Conservation (phyloP, 1,140 invertebrate species). For the Pollicipes pollicipes region DNA sequence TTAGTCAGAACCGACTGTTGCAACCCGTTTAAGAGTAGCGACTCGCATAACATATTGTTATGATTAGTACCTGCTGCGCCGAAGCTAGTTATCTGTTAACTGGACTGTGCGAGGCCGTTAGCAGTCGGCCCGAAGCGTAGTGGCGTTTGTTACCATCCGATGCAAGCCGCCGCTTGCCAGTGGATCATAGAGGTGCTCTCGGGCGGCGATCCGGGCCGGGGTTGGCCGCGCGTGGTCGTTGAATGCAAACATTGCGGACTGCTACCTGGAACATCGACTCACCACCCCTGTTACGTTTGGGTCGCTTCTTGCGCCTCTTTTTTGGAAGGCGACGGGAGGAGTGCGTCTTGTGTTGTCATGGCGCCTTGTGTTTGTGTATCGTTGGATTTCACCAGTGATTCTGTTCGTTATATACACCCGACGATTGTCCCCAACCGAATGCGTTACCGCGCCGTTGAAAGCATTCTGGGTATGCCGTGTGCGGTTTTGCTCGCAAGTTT, state of each 20-base stretch:
- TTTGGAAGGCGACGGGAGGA: neutral
- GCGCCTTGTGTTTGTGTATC: neutral
- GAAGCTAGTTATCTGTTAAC: neutral
- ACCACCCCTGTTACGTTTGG: neutral
- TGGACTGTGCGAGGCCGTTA: neutral
- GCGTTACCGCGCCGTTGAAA: neutral
- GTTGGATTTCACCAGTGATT: neutral
- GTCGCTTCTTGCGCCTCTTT: neutral
- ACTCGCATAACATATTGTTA: conserved; percentile 1
- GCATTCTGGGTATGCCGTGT: neutral
- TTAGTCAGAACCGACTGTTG: neutral
- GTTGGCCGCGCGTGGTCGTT: neutral
- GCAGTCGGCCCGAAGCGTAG: too few species aligned
- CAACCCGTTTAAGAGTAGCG: neutral
- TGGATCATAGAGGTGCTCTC: too few species aligned
- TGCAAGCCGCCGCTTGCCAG: too few species aligned
- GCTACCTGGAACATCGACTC: neutral
- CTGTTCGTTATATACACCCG: neutral
- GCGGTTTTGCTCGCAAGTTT: neutral
- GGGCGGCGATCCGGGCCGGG: neutral
- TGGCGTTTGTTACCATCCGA: too few species aligned
- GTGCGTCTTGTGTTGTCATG: too few species aligned
- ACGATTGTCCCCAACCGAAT: neutral
- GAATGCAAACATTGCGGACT: neutral
- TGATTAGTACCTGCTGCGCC: neutral